Percentiles rank a stretch among this genome's conserved stretches.
Conservation (phyloP, 2,888 invertebrate genomes). For the Thyatira batis region DNA sequence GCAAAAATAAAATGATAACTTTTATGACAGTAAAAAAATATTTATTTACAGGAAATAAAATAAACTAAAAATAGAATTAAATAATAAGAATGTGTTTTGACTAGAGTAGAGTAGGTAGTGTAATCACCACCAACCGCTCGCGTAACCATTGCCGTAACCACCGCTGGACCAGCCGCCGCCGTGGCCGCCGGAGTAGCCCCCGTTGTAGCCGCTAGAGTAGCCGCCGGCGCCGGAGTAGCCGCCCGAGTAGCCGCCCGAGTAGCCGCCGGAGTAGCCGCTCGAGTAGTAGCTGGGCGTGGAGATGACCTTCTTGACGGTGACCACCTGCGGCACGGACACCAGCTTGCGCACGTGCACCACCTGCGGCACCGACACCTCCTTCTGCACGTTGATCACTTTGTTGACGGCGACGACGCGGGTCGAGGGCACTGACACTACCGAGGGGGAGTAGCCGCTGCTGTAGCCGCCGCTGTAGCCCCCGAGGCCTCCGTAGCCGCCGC, state of each 20-base stretch:
- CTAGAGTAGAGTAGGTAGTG: too few species aligned
- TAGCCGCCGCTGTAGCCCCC: constrained; percentile 18
- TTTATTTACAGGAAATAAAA: not conserved
- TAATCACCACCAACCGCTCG: not conserved
- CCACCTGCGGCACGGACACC: constrained; percentile 54
- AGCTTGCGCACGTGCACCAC: constrained; percentile 47
- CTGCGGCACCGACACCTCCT: constrained; percentile 44
- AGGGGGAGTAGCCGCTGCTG: constrained; percentile 16
- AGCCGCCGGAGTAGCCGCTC: constrained; percentile 13
- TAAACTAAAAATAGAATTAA: not conserved
- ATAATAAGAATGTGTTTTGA: not conserved
- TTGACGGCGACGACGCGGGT: constrained; percentile 42
- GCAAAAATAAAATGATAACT: too few species aligned
- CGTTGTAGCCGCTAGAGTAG: not conserved
- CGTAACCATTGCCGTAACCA: not conserved
- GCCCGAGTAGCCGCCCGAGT: not conserved
- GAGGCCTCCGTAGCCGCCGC: constrained; percentile 8
- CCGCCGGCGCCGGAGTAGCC: not conserved
- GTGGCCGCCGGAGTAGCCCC: not conserved
- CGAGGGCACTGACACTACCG: constrained; percentile 28
- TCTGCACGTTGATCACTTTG: constrained; percentile 47
- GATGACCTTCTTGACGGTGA: constrained; percentile 49
- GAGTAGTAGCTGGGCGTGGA: constrained; percentile 34
- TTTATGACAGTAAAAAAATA: constrained; percentile 1
- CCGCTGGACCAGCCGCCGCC: not conserved